Conservation (phyloP, 92 coral and sea anemone genomes). For the Pocillopora meandrina region DNA sequence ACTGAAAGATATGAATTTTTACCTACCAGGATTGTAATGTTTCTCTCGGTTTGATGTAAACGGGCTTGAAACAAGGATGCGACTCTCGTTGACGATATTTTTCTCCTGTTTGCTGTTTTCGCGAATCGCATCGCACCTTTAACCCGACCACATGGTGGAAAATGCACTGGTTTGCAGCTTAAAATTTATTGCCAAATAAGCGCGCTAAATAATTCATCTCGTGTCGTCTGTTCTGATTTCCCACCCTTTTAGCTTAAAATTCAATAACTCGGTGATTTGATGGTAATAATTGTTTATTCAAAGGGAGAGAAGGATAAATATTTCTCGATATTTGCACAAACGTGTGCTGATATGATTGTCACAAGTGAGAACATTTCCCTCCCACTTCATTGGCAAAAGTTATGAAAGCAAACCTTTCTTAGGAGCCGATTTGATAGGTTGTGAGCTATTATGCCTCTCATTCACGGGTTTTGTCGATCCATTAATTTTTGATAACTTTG, state of each 20-base stretch:
- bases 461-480: slow-evolving; percentile 74
- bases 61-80: slow-evolving; percentile 26
- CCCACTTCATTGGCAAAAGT: slow-evolving; percentile 56
- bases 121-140: slow-evolving; percentile 35
- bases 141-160: slow-evolving; percentile 61
- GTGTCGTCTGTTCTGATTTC: slow-evolving; percentile 74
- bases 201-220: slow-evolving; percentile 85
- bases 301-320: slow-evolving; percentile 64
- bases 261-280: slow-evolving; percentile 66
- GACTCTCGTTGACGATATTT: slow-evolving; percentile 28
- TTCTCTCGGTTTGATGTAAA: slow-evolving; percentile 1
- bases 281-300: slow-evolving; percentile 77
- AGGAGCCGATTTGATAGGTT: slow-evolving; percentile 71
- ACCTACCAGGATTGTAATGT: slow-evolving; percentile 65
- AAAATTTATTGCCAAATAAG: slow-evolving; percentile 79
- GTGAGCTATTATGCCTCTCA: slow-evolving; percentile 62
- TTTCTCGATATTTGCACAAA: slow-evolving; percentile 78
- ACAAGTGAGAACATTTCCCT: slow-evolving; percentile 70
- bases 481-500: slow-evolving; percentile 86
- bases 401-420: slow-evolving; percentile 65
- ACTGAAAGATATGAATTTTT: slow-evolving; percentile 76
- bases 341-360: slow-evolving; percentile 74
- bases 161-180: slow-evolving; percentile 88
- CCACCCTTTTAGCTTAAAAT: slow-evolving; percentile 48
- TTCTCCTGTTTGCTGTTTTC: slow-evolving; percentile 40